Conservation (phyloP, 2,113 vertebrate species). For the Scophthalmus maximus region DNA sequence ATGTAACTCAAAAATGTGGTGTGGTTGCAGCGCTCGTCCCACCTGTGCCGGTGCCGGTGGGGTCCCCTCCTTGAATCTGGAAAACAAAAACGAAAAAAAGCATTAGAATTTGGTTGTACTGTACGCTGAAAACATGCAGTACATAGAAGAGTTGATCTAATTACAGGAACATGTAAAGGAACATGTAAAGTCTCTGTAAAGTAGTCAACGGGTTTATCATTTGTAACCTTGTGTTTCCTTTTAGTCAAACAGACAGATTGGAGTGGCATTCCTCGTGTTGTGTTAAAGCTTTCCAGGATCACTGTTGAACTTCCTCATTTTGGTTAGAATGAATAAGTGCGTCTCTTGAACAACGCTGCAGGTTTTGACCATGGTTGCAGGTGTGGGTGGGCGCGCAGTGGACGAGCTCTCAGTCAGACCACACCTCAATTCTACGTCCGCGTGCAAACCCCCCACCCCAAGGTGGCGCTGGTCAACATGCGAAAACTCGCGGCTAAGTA, state of each 20-base stretch:
- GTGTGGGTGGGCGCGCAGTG: not conserved
- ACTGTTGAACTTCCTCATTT: slow-evolving; percentile 47
- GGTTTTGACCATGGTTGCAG: not conserved
- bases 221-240: slow-evolving; percentile 1
- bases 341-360: not conserved
- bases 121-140: too few species aligned
- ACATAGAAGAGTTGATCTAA: too few species aligned
- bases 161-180: not conserved
- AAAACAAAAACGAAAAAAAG: slow-evolving; percentile 38
- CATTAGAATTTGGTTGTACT: not conserved
- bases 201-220: not conserved
- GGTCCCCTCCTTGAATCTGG: slow-evolving; percentile 98
- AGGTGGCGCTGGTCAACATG: too few species aligned
- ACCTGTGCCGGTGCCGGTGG: slow-evolving; percentile 96
- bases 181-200: not conserved
- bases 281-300: slow-evolving; percentile 1
- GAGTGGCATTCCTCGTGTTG: not conserved
- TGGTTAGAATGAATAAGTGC: too few species aligned
- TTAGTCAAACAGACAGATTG: not conserved
- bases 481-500: too few species aligned
- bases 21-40: slow-evolving; percentile 43
- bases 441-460: too few species aligned
- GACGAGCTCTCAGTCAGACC: too few species aligned
- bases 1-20: slow-evolving; percentile 35
- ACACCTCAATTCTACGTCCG: too few species aligned